These are phyloP conservation scores for Stenodema calcarata DNA, from an alignment of 2,888 invertebrate genomes.

Conservation along the genomic window DNA sequence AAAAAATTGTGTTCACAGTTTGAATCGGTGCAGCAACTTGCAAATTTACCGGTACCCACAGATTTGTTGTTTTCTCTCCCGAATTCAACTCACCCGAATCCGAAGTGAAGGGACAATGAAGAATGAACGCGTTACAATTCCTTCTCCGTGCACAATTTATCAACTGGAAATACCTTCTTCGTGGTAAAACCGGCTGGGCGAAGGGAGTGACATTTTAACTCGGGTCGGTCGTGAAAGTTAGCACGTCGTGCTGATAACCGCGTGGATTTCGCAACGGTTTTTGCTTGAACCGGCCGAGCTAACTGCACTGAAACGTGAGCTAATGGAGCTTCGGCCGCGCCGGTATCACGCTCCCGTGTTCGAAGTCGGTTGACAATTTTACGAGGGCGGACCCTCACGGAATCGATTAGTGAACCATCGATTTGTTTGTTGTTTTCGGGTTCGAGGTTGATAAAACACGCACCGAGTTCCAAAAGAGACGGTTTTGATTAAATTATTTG, in stretches of 20 bases:
- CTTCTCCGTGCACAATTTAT: not conserved
- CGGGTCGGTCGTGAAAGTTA: not conserved
- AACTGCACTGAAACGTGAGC: constrained; percentile 2
- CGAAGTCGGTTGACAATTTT: not conserved
- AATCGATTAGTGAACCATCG: not conserved
- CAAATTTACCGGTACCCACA: too few relatives aligned
- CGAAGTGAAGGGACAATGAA: too few relatives aligned
- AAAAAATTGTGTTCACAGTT: too few relatives aligned
- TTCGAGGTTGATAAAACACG: too few relatives aligned
- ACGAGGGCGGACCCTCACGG: not conserved
- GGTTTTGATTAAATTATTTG: too few relatives aligned
- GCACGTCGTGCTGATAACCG: not conserved
- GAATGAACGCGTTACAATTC: too few relatives aligned
- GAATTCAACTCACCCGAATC: too few relatives aligned
- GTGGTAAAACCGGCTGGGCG: not conserved
- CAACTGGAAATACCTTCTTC: not conserved
- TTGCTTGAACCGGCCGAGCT: not conserved
- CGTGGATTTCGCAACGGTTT: not conserved
- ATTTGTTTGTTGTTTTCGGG: not conserved
- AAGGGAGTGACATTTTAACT: not conserved
- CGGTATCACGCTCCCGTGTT: not conserved
- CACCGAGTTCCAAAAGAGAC: too few relatives aligned
- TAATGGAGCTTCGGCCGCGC: not conserved
- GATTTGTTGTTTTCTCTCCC: too few relatives aligned
- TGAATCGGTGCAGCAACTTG: too few relatives aligned